phyloP scores from a whole-genome alignment of 2,888 invertebrate species.

The Drosophila nr. fundita region DNA sequence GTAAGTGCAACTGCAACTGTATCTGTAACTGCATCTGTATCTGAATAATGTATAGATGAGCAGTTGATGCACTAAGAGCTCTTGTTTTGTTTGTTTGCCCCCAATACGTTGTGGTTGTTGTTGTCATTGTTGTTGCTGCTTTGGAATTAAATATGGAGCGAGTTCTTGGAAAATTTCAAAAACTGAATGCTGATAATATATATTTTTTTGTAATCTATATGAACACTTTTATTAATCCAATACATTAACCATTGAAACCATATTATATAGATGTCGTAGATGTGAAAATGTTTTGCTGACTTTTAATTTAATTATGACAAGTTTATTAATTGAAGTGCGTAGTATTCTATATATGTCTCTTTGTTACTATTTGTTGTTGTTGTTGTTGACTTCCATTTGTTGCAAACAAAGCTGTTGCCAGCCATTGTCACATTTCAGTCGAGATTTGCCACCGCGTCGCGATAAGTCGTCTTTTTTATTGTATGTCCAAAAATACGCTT shows the following conservation, averaged over 20 bases:
- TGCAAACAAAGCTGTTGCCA: conserved; percentile 29
- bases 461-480: conserved; percentile 36
- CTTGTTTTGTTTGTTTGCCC: conserved; percentile 42
- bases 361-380: not conserved
- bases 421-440: conserved; percentile 42
- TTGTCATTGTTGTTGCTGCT: conserved; percentile 1
- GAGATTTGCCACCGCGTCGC: conserved; percentile 34
- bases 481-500: not conserved
- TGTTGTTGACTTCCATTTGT: not conserved
- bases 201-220: conserved; percentile 55
- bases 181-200: conserved; percentile 55
- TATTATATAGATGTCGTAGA: conserved; percentile 13
- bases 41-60: conserved; percentile 13
- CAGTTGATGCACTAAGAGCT: not conserved
- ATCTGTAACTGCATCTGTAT: conserved; percentile 15
- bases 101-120: conserved; percentile 8
- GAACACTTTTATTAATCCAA: conserved; percentile 21
- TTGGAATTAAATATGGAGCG: conserved; percentile 29
- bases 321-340: conserved; percentile 70
- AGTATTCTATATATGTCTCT: conserved; percentile 33
- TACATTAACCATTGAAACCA: conserved; percentile 3
- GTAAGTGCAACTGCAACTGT: conserved; percentile 1
- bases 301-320: conserved; percentile 74
- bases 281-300: conserved; percentile 14
- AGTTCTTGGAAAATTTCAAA: conserved; percentile 41